phyloP scores from a whole-genome alignment of 1,140 invertebrate species.

The Caerostris extrusa region DNA sequence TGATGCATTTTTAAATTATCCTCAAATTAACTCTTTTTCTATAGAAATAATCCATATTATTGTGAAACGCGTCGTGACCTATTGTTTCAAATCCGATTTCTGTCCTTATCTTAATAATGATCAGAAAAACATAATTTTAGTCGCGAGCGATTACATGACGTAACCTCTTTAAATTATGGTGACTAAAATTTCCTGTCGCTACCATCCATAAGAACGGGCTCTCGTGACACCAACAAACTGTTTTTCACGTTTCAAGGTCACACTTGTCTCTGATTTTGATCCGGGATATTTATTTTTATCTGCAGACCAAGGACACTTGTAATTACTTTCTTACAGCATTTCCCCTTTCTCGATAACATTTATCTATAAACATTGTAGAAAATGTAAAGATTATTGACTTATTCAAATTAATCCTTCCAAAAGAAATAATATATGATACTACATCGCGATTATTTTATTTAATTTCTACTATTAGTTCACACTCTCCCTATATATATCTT shows the following conservation, averaged over 20 bases:
- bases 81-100: not conserved
- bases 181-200: not conserved
- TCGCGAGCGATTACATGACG: not conserved
- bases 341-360: not conserved
- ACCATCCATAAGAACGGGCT: not conserved
- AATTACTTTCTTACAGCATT: not conserved
- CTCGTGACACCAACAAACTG: not conserved
- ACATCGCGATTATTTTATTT: too few species aligned
- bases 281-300: not conserved
- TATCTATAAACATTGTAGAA: not conserved
- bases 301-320: not conserved
- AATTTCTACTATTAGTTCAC: too few species aligned
- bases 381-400: not conserved
- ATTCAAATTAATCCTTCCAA: too few species aligned
- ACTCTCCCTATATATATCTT: too few species aligned
- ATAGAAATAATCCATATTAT: not conserved
- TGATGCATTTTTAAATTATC: too few species aligned
- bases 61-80: not conserved
- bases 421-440: too few species aligned
- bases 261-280: not conserved
- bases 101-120: not conserved
- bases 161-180: not conserved
- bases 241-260: constrained; percentile 12
- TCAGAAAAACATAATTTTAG: not conserved
- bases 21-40: too few species aligned